Percentiles rank a stretch among this genome's conserved stretches.
Conservation (phyloP, 2,113 vertebrate genomes). For the Circaetus cinerascens region DNA sequence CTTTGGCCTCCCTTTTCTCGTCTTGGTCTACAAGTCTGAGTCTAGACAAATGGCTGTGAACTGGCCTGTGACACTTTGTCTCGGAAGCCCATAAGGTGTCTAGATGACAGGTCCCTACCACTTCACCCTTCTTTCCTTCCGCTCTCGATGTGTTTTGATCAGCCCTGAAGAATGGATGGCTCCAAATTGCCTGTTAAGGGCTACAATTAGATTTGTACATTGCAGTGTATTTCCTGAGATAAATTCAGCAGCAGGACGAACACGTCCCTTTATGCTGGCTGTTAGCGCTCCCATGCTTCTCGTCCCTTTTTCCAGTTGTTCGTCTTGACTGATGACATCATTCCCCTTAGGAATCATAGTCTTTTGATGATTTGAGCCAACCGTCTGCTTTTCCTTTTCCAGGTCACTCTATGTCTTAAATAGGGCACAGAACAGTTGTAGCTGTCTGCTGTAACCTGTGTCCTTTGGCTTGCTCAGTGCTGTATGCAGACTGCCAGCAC, state of each 20-base stretch:
- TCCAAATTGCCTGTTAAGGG: neutral
- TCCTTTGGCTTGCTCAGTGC: neutral
- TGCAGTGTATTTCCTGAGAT: neutral
- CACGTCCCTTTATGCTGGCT: neutral
- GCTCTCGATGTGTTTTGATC: neutral
- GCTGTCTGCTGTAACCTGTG: neutral
- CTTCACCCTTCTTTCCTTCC: neutral
- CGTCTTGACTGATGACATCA: neutral
- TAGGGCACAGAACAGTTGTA: neutral
- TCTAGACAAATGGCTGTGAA: neutral
- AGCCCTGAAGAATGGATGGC: neutral
- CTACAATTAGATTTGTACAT: neutral
- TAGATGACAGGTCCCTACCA: neutral
- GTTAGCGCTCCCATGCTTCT: neutral
- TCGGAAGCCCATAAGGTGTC: neutral
- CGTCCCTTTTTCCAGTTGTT: neutral
- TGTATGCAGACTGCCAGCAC: neutral
- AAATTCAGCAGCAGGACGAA: neutral
- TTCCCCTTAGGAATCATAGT: neutral
- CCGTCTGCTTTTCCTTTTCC: neutral
- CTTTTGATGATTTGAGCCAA: neutral
- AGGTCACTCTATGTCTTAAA: neutral
- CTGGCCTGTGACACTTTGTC: neutral
- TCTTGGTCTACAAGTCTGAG: neutral
- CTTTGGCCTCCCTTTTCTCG: neutral